Evolutionary conservation across 2,797 vertebrate species (phyloP), one percentile per base, ranked within the genome.

Genomic region (Agapornis canus): DNA sequence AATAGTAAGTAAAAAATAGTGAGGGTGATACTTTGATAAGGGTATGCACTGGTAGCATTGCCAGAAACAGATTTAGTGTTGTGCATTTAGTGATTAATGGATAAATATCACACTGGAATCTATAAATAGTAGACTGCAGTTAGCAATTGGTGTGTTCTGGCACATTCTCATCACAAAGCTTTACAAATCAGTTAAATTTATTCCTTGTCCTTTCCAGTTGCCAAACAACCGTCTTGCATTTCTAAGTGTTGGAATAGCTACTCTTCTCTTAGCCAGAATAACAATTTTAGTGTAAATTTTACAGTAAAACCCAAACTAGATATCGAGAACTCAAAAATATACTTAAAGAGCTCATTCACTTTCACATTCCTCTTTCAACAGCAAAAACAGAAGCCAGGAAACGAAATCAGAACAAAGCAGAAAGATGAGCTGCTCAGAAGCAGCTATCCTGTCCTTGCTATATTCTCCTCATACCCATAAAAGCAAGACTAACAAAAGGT

Each of bases 71-170:
- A 92, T 79, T 59, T 8, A 92, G 57, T 21, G 49, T 59, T 89
- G 75, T 65, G 49, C 47, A 75, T 83, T 83, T 71, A 94, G 82
- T 6, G 1, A 93, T 5, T 69, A 76, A 97, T 85, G 78, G 86
- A 81, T 78, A 95, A 95, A 88, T 81, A 91, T 21, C 89, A 92
- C 72, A 81, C 69, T 91, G 40, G 51, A 94, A 83, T 78, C 91
- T 89, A 78, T 78, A 89, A 95, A 93, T 45, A 95, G 84, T 31
- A 75, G 43, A 87, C 0, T 51, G 57, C 69, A 91, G 68, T 35
- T 68, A 69, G 82, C 90, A 92, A 75, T 43, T 81, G 47, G 57
- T 71, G n/a, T 35, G 12, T 83, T 93, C 80, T 91, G 76, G 79
- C 72, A 89, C 29, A 59, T 72, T 89, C 76, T 85, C 49, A 51